These are phyloP conservation scores for Nasua narica DNA, from an alignment of 2,797 vertebrate genomes.

Conservation along the genomic window DNA sequence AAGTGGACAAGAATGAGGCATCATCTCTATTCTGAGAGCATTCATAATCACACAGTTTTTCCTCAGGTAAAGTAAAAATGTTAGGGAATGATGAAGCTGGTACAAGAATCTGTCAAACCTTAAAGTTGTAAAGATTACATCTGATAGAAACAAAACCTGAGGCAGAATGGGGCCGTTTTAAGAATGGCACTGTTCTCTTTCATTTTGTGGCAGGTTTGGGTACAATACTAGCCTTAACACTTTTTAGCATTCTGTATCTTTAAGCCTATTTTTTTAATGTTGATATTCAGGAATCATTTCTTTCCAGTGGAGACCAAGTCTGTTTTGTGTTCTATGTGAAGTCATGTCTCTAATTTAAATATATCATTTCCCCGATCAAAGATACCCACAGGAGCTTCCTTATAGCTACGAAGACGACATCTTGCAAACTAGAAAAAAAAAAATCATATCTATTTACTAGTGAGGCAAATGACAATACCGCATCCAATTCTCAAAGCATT, in stretches of 20 bases:
- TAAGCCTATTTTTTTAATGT: background rate
- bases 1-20: background rate
- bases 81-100: background rate
- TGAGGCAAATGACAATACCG: background rate
- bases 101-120: background rate
- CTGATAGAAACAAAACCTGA: background rate
- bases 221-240: background rate
- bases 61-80: background rate
- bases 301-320: background rate
- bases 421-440: background rate
- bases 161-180: background rate
- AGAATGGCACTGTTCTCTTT: background rate
- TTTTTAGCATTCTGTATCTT: background rate
- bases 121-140: background rate
- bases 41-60: background rate
- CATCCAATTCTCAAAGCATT: background rate
- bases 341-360: conserved; percentile 20
- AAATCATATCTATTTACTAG: background rate
- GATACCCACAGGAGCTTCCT: background rate
- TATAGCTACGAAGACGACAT: background rate
- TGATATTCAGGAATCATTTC: background rate
- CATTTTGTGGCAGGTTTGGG: background rate
- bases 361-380: conserved; percentile 25
- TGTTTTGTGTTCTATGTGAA: background rate
- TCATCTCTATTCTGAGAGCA: background rate